Evolutionary conservation across 2,888 invertebrate species (phyloP), one percentile per base, ranked within the genome.

Genomic region (Sarcophaga carnaria): DNA sequence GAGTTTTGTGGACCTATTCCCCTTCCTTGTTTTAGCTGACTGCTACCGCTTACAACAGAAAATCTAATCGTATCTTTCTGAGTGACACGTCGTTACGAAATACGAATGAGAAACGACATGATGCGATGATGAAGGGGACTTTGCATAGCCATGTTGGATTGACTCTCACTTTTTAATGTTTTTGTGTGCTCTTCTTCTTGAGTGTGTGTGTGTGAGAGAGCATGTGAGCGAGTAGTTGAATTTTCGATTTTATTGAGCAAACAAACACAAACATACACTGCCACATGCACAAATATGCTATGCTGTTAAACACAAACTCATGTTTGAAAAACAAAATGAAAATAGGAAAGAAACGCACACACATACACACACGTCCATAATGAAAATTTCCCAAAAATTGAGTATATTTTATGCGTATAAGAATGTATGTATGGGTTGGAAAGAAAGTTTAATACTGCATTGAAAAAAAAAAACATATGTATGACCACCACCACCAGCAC

Each of bases 211-310:
- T 20, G 22, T 67, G 66, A 27, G 49, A 14, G 37, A 67, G 14
- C 8, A 47, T 66, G 37, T 20, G n/a, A 47, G 59, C 25, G 25
- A 59, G 49, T 49, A 69, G 17, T 10, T 76, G 60, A 59, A 70
- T 71, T 91, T 92, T 91, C 91, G 91, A 92, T 92, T 92, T 92
- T 92, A 92, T 92, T 91, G 92, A 92, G 92, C 91, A 92, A 92
- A 92, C 91, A 92, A 78, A 71, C 27, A 37, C 54, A 60, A 49
- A 64, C 47, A 62, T 47, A 63, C 62, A 22, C 25, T 54, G 17
- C 17, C 1, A 17, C 54, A 54, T 14, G 11, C 2, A 54, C 14
- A 54, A 54, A 54, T 54, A 14, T 12, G 37, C 37, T 37, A 37
- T 8, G 37, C 2, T 37, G 2, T 37, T 37, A 37, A 37, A 10